A percentile compares a stretch with the other conserved stretches of the same genome.
These are phyloP conservation scores for Brachyopa scutellaris DNA, from an alignment of 2,888 invertebrate genomes.

Conservation along the genomic window DNA sequence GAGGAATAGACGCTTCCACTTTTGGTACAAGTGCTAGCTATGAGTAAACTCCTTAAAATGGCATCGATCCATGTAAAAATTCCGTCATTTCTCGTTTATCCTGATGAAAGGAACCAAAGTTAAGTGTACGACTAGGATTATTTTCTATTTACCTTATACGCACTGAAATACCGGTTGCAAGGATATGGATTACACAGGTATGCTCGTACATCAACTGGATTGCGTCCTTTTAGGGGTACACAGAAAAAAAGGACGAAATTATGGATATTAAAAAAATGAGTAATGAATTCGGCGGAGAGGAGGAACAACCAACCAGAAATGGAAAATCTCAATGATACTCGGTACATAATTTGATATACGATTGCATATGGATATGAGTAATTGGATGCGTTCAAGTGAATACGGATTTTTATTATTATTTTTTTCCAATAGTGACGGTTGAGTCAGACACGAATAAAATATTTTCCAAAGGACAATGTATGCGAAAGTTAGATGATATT, in stretches of 20 bases:
- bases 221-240: neutral
- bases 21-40: neutral
- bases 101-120: conserved; percentile 5
- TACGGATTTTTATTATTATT: neutral
- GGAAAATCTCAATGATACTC: conserved; percentile 25
- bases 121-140: conserved; percentile 14
- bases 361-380: conserved; percentile 23
- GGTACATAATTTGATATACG: conserved; percentile 14
- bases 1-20: conserved; percentile 26
- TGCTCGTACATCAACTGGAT: conserved; percentile 15
- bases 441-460: neutral
- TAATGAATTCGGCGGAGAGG: conserved; percentile 9
- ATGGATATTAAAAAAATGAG: conserved; percentile 53
- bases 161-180: conserved; percentile 1
- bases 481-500: neutral
- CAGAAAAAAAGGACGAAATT: conserved; percentile 19
- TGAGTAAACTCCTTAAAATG: conserved; percentile 41
- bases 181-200: conserved; percentile 5
- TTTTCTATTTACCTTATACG: conserved; percentile 39
- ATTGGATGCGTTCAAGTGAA: conserved; percentile 35
- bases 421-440: too few relatives aligned
- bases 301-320: neutral
- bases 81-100: conserved; percentile 15
- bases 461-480: too few relatives aligned
- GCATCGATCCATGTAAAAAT: conserved; percentile 40